Conservation (phyloP, 2,888 invertebrate species). For the Apoderus coryli region DNA sequence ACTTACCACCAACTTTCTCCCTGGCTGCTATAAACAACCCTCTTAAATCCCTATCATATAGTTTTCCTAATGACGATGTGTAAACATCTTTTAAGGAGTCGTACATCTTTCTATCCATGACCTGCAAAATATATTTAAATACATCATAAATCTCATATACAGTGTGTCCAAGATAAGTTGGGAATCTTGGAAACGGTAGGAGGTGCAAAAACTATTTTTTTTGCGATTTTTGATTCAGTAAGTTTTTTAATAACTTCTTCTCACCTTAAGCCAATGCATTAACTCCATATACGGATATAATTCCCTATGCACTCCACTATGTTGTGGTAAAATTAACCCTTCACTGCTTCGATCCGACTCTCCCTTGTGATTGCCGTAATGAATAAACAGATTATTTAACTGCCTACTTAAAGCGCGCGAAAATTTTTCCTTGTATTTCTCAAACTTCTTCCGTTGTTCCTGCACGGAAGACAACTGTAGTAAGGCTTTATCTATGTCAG, state of each 20-base stretch:
- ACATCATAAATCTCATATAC: no score
- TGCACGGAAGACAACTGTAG: slow-evolving; percentile 59
- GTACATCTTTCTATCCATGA: slow-evolving; percentile 73
- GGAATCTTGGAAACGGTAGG: no score
- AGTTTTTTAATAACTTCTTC: no score
- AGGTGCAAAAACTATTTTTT: no score
- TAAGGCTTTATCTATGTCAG: slow-evolving; percentile 47
- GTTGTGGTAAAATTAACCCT: slow-evolving; percentile 54
- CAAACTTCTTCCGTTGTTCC: slow-evolving; percentile 65
- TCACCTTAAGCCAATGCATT: slow-evolving; percentile 77
- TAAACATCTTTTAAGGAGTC: slow-evolving; percentile 70
- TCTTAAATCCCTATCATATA: slow-evolving; percentile 76
- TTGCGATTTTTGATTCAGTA: no score
- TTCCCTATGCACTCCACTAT: slow-evolving; percentile 70
- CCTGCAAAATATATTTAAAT: slow-evolving; percentile 20
- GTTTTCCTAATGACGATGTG: slow-evolving; percentile 66
- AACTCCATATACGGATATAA: slow-evolving; percentile 76
- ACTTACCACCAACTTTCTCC: slow-evolving; percentile 31
- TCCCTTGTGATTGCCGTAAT: slow-evolving; percentile 65
- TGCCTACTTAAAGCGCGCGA: slow-evolving; percentile 75
- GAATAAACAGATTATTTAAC: slow-evolving; percentile 88
- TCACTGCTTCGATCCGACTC: slow-evolving; percentile 39
- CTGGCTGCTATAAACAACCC: slow-evolving; percentile 64
- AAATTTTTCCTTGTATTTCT: slow-evolving; percentile 64
- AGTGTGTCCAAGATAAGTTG: no score